Evolutionary conservation across 2,888 invertebrate genomes (phyloP).

Genomic region (Prosopocoilus inquinatus): DNA sequence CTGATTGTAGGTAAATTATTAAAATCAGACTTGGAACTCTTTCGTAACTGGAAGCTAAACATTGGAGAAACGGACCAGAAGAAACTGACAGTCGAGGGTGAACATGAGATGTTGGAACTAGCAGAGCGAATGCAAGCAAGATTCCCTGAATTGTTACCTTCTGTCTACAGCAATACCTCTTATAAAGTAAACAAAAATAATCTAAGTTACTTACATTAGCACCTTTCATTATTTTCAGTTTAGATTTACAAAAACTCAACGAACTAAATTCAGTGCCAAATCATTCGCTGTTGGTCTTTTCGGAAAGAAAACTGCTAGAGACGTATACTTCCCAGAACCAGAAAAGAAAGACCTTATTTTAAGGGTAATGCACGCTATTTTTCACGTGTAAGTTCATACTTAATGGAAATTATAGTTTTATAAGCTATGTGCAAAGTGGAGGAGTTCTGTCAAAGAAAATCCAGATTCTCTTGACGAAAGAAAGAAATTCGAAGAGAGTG

Average conservation of each 20-base stretch:
- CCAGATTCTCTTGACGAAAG: constrained; percentile 10
- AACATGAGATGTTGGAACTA: constrained; percentile 67
- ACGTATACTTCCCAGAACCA: constrained; percentile 65
- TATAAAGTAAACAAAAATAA: constrained; percentile 41
- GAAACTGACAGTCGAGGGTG: constrained; percentile 65
- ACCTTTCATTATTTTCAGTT: constrained; percentile 57
- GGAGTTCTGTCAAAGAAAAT: constrained; percentile 13
- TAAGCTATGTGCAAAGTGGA: constrained; percentile 19
- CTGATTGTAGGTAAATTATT: constrained; percentile 9
- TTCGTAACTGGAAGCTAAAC: constrained; percentile 60
- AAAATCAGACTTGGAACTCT: constrained; percentile 38
- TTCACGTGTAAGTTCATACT: neutral
- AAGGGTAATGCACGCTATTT: constrained; percentile 35
- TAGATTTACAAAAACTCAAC: constrained; percentile 73
- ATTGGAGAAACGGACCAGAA: constrained; percentile 57
- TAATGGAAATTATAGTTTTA: constrained; percentile 13
- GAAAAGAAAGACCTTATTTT: constrained; percentile 52
- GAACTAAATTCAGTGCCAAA: constrained; percentile 72
- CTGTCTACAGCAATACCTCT: constrained; percentile 57
- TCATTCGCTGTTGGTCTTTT: constrained; percentile 76
- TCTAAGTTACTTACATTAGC: neutral
- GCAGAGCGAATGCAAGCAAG: constrained; percentile 71
- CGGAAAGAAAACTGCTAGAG: constrained; percentile 59
- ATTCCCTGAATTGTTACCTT: constrained; percentile 62
- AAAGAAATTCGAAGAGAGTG: constrained; percentile 11